These are phyloP conservation scores for Mimachlamys varia DNA, from an alignment of 2,888 invertebrate genomes.

Conservation along the genomic window DNA sequence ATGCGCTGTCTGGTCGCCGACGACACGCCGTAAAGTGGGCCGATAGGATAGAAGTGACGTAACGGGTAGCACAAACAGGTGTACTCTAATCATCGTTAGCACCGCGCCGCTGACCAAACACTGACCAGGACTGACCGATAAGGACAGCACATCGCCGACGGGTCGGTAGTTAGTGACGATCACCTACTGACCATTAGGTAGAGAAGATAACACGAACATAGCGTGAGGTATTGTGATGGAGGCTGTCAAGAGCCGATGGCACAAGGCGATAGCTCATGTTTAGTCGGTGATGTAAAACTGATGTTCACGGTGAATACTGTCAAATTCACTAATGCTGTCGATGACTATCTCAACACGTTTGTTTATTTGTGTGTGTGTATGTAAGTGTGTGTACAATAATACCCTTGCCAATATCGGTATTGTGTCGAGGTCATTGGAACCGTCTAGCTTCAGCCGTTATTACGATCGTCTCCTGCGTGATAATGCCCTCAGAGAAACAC, in stretches of 20 bases:
- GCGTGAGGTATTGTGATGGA: constrained; percentile 31
- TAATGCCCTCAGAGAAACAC: background rate
- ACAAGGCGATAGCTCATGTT: background rate
- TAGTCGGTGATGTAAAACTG: background rate
- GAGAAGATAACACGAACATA: background rate
- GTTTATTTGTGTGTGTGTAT: background rate
- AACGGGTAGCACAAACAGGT: background rate
- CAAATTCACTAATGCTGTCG: constrained; percentile 34
- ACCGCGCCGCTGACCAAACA: background rate
- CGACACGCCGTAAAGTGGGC: constrained; percentile 14
- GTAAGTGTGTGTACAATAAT: constrained; percentile 24
- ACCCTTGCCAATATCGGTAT: constrained; percentile 28
- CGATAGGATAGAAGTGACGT: background rate
- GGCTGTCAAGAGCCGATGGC: constrained; percentile 5
- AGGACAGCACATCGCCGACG: constrained; percentile 16
- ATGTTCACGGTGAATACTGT: constrained; percentile 11
- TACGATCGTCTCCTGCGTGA: background rate
- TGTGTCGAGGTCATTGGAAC: constrained; percentile 11
- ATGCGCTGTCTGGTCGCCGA: background rate
- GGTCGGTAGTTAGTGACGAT: constrained; percentile 3
- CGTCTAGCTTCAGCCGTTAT: background rate
- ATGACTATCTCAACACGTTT: constrained; percentile 11
- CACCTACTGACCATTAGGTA: background rate
- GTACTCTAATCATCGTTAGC: background rate
- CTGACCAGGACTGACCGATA: constrained; percentile 23